Evolutionary conservation across 2,888 invertebrate species (phyloP).

Genomic region (Hirudinaria manillensis): DNA sequence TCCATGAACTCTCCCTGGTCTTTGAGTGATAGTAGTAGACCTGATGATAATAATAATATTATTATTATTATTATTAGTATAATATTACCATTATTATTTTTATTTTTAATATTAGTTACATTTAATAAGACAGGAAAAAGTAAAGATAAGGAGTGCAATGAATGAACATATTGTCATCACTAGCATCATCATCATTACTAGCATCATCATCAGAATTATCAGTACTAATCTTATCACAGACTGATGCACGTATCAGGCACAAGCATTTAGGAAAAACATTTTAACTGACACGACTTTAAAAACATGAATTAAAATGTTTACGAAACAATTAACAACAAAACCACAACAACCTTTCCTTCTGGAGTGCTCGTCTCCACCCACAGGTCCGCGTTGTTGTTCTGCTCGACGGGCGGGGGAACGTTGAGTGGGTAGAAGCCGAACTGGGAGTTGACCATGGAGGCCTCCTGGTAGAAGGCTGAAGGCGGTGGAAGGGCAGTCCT

Average conservation of each 20-base stretch:
- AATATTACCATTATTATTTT: not conserved
- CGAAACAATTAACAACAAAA: not conserved
- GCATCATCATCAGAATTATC: no score
- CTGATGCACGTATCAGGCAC: no score
- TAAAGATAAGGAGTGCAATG: not conserved
- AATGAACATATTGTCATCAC: no score
- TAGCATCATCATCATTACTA: no score
- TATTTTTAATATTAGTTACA: not conserved
- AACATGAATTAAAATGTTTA: not conserved
- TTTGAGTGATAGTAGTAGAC: constrained; percentile 88
- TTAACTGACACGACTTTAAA: not conserved
- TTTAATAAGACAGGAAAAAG: not conserved
- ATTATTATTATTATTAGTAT: constrained; percentile 1
- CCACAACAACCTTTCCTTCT: constrained; percentile 69
- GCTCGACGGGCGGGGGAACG: not conserved
- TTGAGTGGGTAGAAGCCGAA: constrained; percentile 10
- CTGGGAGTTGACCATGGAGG: not conserved
- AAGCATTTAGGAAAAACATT: no score
- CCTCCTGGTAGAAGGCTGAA: not conserved
- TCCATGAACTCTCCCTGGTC: constrained; percentile 93
- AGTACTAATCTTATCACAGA: no score
- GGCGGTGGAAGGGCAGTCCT: not conserved
- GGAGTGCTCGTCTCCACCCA: constrained; percentile 96
- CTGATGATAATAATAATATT: constrained; percentile 38
- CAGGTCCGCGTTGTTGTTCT: constrained; percentile 55